A percentile compares a stretch with the other conserved stretches of the same genome.
These are phyloP conservation scores for Eumaeus atala DNA, from an alignment of 1,140 invertebrate genomes.

Conservation along the genomic window DNA sequence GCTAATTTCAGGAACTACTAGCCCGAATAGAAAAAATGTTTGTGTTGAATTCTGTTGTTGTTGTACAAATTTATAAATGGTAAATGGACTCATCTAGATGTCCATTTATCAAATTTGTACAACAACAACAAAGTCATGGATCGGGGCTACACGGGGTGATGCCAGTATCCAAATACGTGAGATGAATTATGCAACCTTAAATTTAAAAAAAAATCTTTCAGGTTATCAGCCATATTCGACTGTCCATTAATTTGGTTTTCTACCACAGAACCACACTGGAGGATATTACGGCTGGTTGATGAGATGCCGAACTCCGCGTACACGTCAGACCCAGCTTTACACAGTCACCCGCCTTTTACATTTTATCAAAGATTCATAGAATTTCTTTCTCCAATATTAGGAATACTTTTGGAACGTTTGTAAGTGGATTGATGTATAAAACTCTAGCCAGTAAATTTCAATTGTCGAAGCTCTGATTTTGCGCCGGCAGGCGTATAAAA, in stretches of 20 bases:
- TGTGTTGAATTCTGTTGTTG: too few relatives aligned
- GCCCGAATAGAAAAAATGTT: too few relatives aligned
- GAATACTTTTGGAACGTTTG: slow-evolving; percentile 16
- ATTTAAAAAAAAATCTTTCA: slow-evolving; percentile 10
- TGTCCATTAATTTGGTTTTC: slow-evolving; percentile 34
- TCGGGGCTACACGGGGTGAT: too few relatives aligned
- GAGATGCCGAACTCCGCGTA: slow-evolving; percentile 26
- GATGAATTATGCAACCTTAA: neutral
- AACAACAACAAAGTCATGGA: too few relatives aligned
- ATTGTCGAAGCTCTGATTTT: too few relatives aligned
- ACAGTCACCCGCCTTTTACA: slow-evolving; percentile 22
- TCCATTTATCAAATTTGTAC: too few relatives aligned
- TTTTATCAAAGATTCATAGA: slow-evolving; percentile 22
- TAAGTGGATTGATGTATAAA: slow-evolving; percentile 16
- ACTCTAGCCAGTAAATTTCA: neutral
- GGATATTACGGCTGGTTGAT: slow-evolving; percentile 21
- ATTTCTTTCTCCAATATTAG: slow-evolving; percentile 15
- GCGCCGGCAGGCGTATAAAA: too few relatives aligned
- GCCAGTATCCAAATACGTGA: neutral
- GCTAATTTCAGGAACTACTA: too few relatives aligned
- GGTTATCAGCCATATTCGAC: slow-evolving; percentile 22
- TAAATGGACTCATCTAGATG: too few relatives aligned
- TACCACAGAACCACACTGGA: slow-evolving; percentile 25
- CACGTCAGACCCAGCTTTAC: slow-evolving; percentile 15
- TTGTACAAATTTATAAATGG: neutral